These are phyloP conservation scores for Periophthalmodon schlosseri DNA, from an alignment of 2,113 vertebrate species.

Conservation along the genomic window DNA sequence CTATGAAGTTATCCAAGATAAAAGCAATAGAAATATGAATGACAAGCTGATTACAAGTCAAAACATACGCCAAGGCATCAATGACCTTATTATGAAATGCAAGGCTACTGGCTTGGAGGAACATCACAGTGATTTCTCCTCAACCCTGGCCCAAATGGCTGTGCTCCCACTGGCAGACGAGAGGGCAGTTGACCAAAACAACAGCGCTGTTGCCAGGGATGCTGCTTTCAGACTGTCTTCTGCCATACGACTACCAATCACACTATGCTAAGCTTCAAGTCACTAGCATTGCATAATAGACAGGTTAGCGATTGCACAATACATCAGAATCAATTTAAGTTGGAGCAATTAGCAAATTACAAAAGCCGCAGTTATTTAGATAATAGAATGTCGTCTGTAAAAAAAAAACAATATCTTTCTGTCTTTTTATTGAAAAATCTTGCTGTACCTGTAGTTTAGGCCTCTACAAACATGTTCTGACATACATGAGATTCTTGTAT, in stretches of 20 bases:
- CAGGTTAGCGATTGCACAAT: too few species aligned
- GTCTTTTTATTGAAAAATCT: too few species aligned
- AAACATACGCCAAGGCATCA: background rate
- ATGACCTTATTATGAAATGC: background rate
- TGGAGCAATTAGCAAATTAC: too few species aligned
- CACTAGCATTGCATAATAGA: constrained; percentile 28
- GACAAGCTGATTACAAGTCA: background rate
- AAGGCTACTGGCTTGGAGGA: constrained; percentile 11
- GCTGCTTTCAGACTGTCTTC: constrained; percentile 42
- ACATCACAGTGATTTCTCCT: constrained; percentile 28
- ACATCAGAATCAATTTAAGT: too few species aligned
- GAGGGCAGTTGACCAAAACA: constrained; percentile 49
- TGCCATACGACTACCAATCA: constrained; percentile 38
- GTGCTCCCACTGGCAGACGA: constrained; percentile 33
- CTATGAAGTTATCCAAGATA: background rate
- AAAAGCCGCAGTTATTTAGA: too few species aligned
- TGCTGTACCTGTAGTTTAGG: too few species aligned
- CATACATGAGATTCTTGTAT: too few species aligned
- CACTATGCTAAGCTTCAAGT: constrained; percentile 23
- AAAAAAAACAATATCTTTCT: too few species aligned
- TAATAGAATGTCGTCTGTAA: too few species aligned
- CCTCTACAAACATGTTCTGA: too few species aligned
- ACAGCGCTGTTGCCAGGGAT: constrained; percentile 61
- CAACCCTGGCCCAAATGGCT: constrained; percentile 41
- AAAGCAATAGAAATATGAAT: background rate